phyloP scores from a whole-genome alignment of 2,888 invertebrate species.

The Andrena dorsata region DNA sequence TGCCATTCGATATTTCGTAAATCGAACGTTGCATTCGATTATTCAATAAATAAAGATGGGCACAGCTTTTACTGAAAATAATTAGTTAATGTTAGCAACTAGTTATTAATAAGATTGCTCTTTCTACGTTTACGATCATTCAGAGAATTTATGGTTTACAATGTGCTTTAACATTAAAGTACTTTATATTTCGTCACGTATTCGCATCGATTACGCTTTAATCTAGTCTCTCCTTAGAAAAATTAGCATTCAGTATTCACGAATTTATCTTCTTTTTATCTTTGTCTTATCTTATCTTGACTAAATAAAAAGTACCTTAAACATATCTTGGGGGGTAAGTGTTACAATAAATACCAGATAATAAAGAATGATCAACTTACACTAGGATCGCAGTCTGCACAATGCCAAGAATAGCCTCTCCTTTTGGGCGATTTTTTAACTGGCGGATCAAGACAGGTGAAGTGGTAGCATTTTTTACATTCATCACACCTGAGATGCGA shows the following conservation, averaged over 20 bases:
- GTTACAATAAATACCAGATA: conserved; percentile 35
- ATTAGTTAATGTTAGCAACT: conserved; percentile 65
- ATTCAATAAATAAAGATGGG: conserved; percentile 65
- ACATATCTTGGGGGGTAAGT: conserved; percentile 39
- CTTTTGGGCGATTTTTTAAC: conserved; percentile 97
- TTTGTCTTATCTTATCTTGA: conserved; percentile 17
- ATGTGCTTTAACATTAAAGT: conserved; percentile 56
- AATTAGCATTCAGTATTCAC: neutral
- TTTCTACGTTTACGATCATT: conserved; percentile 59
- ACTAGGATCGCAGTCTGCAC: conserved; percentile 97
- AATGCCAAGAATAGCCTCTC: conserved; percentile 97
- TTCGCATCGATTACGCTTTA: neutral
- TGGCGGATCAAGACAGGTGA: conserved; percentile 96
- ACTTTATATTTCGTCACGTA: conserved; percentile 63
- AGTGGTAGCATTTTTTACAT: conserved; percentile 96
- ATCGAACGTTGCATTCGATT: conserved; percentile 62
- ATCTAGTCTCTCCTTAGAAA: neutral
- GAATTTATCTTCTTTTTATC: neutral
- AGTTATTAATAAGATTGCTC: conserved; percentile 61
- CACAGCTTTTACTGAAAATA: conserved; percentile 66
- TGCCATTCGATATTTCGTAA: conserved; percentile 62
- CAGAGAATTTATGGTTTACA: conserved; percentile 49
- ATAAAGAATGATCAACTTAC: conserved; percentile 86
- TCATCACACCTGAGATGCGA: conserved; percentile 92
- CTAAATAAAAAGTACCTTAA: conserved; percentile 69